Evolutionary conservation across 2,113 vertebrate species (phyloP), one percentile per base, ranked within the genome.

Genomic region (Scalopus aquaticus): DNA sequence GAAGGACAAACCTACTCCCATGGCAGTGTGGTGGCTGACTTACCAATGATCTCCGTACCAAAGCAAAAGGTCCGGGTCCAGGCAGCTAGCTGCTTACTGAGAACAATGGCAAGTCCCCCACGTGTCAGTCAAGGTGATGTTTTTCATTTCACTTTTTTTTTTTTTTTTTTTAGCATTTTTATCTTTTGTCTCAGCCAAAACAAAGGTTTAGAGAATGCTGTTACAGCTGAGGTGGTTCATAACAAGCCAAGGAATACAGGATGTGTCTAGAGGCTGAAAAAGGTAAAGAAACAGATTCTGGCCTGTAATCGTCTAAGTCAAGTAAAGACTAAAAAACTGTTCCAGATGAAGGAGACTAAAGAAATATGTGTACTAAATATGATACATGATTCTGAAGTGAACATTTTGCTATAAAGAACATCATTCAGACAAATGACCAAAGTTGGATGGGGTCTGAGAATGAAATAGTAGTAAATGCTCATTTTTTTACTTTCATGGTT

Each of bases 381-480:
- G 24, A 70, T 26, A 24, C 60, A 30, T 87, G 78, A 83, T 77
- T 96, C 64, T 83, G 49, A 97, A 87, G 5, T 42, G 62, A 15
- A 83, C 58, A 39, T 77, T 37, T n/a, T 69, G 60, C 60, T 70
- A 69, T 62, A 92, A 94, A 89, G 76, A 16, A 51, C 58, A 90
- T 90, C 37, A 90, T 1, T 86, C 16, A 94, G 79, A 91, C 15
- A 92, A 56, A 16, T 69, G 30, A 83, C 58, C 87, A 97, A 95
- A 89, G 2, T 30, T 70, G 19, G 80, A 91, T 32, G 15, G 28
- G 8, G 46, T 94, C 69, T 91, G 78, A 95, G 54, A 80, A 88
- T 76, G 28, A 88, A 44, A 93, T 39, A 35, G 32, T 0, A 72
- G 60, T 7, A 39, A 87, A 88, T 37, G 49, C 56, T 49, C 84